Conservation (phyloP, 2,113 vertebrate species). For the Callionymus lyra region DNA sequence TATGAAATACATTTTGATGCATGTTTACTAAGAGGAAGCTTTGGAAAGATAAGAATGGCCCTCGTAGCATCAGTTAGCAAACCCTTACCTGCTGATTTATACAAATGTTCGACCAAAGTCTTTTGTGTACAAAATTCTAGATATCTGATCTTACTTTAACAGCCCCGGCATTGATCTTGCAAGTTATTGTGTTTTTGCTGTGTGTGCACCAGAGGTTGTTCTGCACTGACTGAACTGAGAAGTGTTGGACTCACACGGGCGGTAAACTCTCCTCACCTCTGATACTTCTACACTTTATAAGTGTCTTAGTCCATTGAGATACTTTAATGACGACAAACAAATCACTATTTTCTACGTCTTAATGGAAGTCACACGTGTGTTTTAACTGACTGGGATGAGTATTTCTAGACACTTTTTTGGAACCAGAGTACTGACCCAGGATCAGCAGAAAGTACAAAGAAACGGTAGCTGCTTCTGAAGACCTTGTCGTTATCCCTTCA, state of each 20-base stretch:
- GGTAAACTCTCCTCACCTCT: conserved; percentile 47
- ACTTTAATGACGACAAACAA: conserved; percentile 51
- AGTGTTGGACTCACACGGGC: conserved; percentile 29
- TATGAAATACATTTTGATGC: too few relatives aligned
- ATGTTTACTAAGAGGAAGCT: too few relatives aligned
- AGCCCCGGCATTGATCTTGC: too few relatives aligned
- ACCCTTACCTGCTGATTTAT: too few relatives aligned
- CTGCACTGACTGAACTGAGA: conserved; percentile 43
- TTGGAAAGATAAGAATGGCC: too few relatives aligned
- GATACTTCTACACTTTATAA: conserved; percentile 64
- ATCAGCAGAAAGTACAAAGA: conserved; percentile 19
- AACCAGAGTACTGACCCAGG: conserved; percentile 31
- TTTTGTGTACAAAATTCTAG: too few relatives aligned
- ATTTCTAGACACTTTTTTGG: conserved; percentile 30
- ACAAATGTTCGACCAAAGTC: too few relatives aligned
- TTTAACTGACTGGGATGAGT: conserved; percentile 38
- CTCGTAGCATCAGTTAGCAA: too few relatives aligned
- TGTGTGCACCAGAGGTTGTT: neutral
- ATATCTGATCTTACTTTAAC: too few relatives aligned
- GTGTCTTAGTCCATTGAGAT: conserved; percentile 58
- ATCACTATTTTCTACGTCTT: conserved; percentile 55
- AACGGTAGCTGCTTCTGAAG: conserved; percentile 7
- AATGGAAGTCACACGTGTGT: conserved; percentile 39
- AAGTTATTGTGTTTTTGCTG: conserved; percentile 17
- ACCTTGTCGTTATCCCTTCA: conserved; percentile 8